Conservation (phyloP, 64 coral and sea anemone genomes). For the Stichodactyla mertensii region DNA sequence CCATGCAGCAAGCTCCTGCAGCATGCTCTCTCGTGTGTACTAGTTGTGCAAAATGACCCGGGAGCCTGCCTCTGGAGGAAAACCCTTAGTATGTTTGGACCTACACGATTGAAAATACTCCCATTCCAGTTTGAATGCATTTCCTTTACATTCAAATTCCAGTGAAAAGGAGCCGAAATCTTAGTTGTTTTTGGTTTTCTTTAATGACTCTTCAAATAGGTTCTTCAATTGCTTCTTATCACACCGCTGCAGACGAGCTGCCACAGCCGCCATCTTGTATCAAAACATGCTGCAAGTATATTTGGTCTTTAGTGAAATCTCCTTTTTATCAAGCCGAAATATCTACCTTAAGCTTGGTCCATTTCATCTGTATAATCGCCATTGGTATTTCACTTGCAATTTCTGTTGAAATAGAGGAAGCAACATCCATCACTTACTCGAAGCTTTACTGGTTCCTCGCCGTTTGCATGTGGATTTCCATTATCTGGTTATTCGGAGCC, state of each 20-base stretch:
- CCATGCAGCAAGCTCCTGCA: too few relatives aligned
- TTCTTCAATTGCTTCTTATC: not conserved
- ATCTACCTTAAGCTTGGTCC: not conserved
- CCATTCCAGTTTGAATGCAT: too few relatives aligned
- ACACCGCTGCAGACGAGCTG: not conserved
- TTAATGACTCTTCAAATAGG: not conserved
- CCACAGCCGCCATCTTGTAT: not conserved
- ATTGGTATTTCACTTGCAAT: not conserved
- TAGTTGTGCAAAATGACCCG: too few relatives aligned
- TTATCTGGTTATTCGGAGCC: slow-evolving; percentile 7
- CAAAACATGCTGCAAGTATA: not conserved
- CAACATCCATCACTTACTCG: not conserved
- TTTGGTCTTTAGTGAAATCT: not conserved
- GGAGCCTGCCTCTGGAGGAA: too few relatives aligned
- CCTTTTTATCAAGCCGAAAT: not conserved
- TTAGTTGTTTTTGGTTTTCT: too few relatives aligned
- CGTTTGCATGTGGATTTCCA: slow-evolving; percentile 6
- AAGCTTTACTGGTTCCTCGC: not conserved
- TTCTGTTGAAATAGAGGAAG: not conserved
- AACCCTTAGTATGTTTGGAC: too few relatives aligned
- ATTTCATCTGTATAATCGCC: not conserved
- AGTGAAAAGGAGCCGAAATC: too few relatives aligned
- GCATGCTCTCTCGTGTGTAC: too few relatives aligned
- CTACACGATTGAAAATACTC: too few relatives aligned
- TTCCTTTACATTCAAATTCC: too few relatives aligned